Base-by-base conservation (phyloP, 2,113 vertebrate genomes). In the Odobenus rosmarus region DNA sequence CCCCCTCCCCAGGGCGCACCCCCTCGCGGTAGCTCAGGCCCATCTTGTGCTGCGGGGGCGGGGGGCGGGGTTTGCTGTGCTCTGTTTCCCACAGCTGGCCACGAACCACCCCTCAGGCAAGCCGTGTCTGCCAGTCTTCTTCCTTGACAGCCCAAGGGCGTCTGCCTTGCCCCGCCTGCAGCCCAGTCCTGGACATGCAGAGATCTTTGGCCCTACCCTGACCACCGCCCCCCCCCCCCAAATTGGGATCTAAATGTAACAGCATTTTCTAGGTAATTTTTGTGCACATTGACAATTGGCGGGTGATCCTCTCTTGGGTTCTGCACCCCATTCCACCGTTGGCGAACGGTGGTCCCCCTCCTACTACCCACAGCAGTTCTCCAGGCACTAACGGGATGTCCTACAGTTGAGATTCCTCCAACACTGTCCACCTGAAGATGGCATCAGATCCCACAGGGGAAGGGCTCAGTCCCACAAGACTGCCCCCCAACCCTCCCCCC, bases 21-120 rank as follows among this genome's bases (percentile, higher is more conserved):
- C 0, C 5, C 0, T 4, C 16, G 13, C 64, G 6, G 2, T 55
- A 9, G 55, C 24, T 15, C n/a, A 12, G 11, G 39, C 11, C 46
- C 28, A 8, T 6, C 0, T 1, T 0, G 3, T 51, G n/a, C 61
- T 9, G 10, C 1, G 0, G 46, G 71, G 31, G 5, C 7, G 5
- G 26, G 79, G 11, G 46, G 46, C 42, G 46, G 46, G 46, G 46
- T 8, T 46, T 7, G 46, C 79, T 21, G 23, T 5, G 62, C 72
- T 74, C 80, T 59, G 0, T 33, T 51, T 33, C 71, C 79, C 28
- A 28, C 59, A 3, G 9, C 59, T 61, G 59, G 59, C 59, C 23
- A 7, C 59, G 8, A 24, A 9, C 59, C 9, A 3, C 23, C 23
- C 23, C 55, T 19, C 8, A 23, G 23, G 59, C 57, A n/a, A n/a